These are phyloP conservation scores for Blastomussa wellsi DNA, from an alignment of 92 coral and sea anemone genomes.

Conservation along the genomic window DNA sequence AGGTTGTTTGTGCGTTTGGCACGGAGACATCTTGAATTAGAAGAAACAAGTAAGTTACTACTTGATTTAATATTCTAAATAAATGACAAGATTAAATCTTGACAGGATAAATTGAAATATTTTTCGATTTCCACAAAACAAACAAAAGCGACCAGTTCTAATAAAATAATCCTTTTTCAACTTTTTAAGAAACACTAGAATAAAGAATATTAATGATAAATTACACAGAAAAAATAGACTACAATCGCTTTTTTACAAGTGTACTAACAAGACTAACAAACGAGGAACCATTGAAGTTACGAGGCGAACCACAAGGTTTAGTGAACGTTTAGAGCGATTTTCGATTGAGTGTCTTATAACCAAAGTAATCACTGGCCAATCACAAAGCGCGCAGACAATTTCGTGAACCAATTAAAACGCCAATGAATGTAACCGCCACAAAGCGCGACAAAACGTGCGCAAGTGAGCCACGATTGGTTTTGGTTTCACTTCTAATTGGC, in stretches of 20 bases:
- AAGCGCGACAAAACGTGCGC: too few species aligned
- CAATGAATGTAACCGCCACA: too few species aligned
- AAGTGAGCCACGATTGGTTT: too few species aligned
- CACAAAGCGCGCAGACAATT: too few species aligned
- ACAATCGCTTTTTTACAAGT: background rate
- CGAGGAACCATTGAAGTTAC: too few species aligned
- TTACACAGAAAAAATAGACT: background rate
- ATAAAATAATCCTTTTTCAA: background rate
- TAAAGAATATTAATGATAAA: background rate
- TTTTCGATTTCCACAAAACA: background rate
- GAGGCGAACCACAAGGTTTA: background rate
- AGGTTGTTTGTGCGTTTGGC: background rate
- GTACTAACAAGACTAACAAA: too few species aligned
- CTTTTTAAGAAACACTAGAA: background rate
- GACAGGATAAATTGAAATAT: background rate
- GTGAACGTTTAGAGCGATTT: too few species aligned
- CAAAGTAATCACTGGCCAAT: too few species aligned
- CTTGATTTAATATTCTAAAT: background rate
- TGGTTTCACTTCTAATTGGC: too few species aligned
- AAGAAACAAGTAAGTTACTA: background rate
- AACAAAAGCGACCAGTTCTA: background rate
- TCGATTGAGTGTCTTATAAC: too few species aligned
- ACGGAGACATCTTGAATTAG: background rate
- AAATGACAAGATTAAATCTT: background rate
- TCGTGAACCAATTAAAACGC: too few species aligned